Evolutionary conservation across 2,113 vertebrate genomes (phyloP), one percentile per base, ranked within the genome.

Genomic region (Gracilinanus agilis): DNA sequence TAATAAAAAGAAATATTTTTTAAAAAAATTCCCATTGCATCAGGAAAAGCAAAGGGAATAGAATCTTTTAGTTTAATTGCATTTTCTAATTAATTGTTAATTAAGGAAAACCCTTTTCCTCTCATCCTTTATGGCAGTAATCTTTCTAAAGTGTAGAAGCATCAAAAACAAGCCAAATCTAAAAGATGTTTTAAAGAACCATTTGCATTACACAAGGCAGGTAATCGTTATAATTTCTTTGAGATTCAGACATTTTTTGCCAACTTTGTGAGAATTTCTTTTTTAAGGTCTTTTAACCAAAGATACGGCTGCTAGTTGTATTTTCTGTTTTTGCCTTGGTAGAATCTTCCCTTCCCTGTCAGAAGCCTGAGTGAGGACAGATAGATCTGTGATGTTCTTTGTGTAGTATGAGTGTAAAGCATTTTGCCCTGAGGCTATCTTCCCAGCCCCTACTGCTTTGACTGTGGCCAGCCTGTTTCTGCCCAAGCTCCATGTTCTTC

Each of bases 151-250:
- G 27, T 55, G 16, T 24, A 55, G 3, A 75, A 93, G 54, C 29
- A 40, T 90, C 92, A 94, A 90, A 91, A 54, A 83, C 55, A 93
- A 90, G 92, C 49, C 44, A 56, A 3, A 1, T 95, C 54, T 95
- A 88, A 53, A 58, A 75, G 4, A 8, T 67, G 40, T 92, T 92
- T 92, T 88, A 54, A 67, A 75, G 7, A 83, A 83, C 7, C 67
- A 83, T 16, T 83, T 83, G n/a, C 7, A 83, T 83, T 40, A 40
- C 67, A 83, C 67, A 83, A 83, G 40, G 19, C 16, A 83, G 21
- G 2, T 83, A 19, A 83, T 23, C 67, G 21, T 83, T 40, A 83
- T 23, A 89, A 61, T 53, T 29, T 53, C 55, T 11, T 89, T 89
- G 55, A 1, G 5, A 75, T 44, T 88, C 90, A 93, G 55, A 44